Evolutionary conservation across 2,888 invertebrate genomes (phyloP).

Genomic region (Anticlea derivata): DNA sequence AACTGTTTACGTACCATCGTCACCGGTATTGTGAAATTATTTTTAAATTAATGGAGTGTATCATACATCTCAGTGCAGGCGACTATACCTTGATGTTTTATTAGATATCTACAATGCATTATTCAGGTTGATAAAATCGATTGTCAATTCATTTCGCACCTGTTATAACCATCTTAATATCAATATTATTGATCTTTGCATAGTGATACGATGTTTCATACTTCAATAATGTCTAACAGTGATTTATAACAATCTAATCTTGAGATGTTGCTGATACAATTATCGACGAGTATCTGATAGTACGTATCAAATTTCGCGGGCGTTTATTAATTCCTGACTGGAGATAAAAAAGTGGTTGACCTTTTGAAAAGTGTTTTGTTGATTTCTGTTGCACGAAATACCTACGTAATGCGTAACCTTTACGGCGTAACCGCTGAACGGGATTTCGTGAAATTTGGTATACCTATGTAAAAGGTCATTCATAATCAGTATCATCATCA

Average conservation of each 20-base stretch:
- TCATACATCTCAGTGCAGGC: too few relatives aligned
- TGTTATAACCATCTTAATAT: not conserved
- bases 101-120: too few relatives aligned
- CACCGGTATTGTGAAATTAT: too few relatives aligned
- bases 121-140: not conserved
- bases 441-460: too few relatives aligned
- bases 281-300: constrained; percentile 2
- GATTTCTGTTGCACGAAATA: not conserved
- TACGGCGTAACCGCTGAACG: too few relatives aligned
- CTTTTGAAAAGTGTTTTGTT: not conserved
- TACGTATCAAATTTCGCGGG: constrained; percentile 7
- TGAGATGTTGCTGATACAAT: constrained; percentile 2
- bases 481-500: too few relatives aligned
- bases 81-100: too few relatives aligned
- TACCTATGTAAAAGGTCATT: too few relatives aligned
- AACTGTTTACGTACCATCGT: too few relatives aligned
- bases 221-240: not conserved
- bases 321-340: not conserved
- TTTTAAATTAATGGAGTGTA: too few relatives aligned
- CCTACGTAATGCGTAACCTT: too few relatives aligned
- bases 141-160: not conserved
- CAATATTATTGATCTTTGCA: constrained; percentile 3
- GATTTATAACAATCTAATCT: constrained; percentile 11
- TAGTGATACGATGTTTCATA: not conserved
- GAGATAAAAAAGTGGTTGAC: not conserved